A percentile compares a stretch with the other conserved stretches of the same genome.
Conservation (phyloP, 2,113 vertebrate genomes). For the Callaeas wilsoni region DNA sequence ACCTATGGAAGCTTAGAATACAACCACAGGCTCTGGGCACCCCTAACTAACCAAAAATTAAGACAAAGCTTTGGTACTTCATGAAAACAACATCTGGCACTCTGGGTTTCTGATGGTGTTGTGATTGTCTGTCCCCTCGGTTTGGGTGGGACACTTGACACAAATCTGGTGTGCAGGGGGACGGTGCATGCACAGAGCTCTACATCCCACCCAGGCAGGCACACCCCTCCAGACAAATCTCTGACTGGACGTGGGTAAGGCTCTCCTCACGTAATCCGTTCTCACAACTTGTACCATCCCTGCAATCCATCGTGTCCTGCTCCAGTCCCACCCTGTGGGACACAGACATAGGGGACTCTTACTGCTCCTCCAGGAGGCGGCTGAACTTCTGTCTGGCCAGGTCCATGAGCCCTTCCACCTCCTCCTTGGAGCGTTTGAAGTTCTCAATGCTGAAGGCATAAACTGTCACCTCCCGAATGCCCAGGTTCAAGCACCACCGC, state of each 20-base stretch:
- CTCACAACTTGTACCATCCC: background rate
- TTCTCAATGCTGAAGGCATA: slow-evolving; percentile 99
- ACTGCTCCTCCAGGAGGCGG: slow-evolving; percentile 90
- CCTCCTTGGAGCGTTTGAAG: slow-evolving; percentile 92
- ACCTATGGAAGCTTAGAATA: background rate
- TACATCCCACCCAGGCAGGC: background rate
- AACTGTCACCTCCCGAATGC: slow-evolving; percentile 92
- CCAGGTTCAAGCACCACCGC: slow-evolving; percentile 93
- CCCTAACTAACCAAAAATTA: background rate
- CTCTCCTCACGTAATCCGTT: background rate
- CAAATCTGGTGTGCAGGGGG: background rate
- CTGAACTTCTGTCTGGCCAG: slow-evolving; percentile 92
- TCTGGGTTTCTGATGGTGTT: background rate
- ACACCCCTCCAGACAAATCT: background rate
- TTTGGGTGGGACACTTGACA: background rate
- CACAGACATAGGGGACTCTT: slow-evolving; percentile 32
- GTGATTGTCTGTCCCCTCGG: background rate
- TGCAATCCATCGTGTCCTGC: background rate
- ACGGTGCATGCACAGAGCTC: background rate
- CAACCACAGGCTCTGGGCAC: background rate
- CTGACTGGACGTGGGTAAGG: background rate
- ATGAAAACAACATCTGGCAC: background rate
- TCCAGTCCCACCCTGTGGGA: background rate
- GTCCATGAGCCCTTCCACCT: slow-evolving; percentile 95
- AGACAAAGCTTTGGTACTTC: background rate